phyloP scores from a whole-genome alignment of 2,888 invertebrate species.

The Macrosiphum euphorbiae region DNA sequence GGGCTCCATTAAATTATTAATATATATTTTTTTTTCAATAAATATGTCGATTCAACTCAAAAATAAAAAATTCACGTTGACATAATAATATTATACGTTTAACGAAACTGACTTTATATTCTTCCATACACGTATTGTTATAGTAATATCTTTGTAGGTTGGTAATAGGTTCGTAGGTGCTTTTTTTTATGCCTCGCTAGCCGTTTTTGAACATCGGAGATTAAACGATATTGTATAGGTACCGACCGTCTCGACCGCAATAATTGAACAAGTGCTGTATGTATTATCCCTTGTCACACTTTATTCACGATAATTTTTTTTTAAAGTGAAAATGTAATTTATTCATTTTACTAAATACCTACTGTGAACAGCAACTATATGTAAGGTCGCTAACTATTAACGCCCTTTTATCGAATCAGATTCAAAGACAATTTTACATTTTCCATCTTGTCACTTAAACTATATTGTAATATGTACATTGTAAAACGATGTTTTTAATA shows the following conservation, averaged over 20 bases:
- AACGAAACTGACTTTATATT: background rate
- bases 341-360: background rate
- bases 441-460: background rate
- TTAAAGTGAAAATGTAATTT: background rate
- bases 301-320: background rate
- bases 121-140: background rate
- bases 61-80: background rate
- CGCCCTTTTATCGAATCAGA: background rate
- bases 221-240: background rate
- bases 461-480: background rate
- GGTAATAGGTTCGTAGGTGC: background rate
- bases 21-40: background rate
- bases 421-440: background rate
- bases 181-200: background rate
- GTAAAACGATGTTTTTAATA: background rate
- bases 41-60: background rate
- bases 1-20: background rate
- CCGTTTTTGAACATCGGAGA: background rate
- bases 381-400: background rate
- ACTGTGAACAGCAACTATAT: background rate
- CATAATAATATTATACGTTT: background rate
- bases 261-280: background rate
- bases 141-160: background rate
- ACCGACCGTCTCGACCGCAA: background rate
- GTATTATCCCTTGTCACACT: background rate